Evolutionary conservation across 2,113 vertebrate genomes (phyloP).

Genomic region (Melanostigma gelatinosum): DNA sequence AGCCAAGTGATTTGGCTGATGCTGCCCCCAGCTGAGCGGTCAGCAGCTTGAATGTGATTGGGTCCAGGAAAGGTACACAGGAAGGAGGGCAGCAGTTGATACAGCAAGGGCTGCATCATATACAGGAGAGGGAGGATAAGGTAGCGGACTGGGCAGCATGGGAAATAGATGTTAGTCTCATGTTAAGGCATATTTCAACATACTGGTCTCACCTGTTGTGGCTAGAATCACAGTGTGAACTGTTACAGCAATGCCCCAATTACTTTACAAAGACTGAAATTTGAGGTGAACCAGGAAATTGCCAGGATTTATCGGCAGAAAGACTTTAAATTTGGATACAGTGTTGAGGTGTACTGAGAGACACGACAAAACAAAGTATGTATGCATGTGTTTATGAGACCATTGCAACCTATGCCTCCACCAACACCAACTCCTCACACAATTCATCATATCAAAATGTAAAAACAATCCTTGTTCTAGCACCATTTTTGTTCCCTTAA

Average conservation of each 20-base stretch:
- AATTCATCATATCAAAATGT: slow-evolving; percentile 6
- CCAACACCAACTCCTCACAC: neutral
- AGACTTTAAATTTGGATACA: neutral
- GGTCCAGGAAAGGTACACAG: slow-evolving; percentile 67
- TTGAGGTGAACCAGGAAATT: slow-evolving; percentile 7
- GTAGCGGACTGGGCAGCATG: slow-evolving; percentile 48
- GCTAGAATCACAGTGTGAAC: neutral
- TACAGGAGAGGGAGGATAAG: slow-evolving; percentile 26
- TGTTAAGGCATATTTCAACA: slow-evolving; percentile 52
- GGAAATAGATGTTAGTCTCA: slow-evolving; percentile 66
- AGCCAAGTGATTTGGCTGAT: slow-evolving; percentile 72
- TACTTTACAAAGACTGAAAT: slow-evolving; percentile 1
- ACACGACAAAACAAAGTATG: neutral
- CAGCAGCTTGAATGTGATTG: slow-evolving; percentile 71
- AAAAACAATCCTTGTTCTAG: slow-evolving; percentile 13
- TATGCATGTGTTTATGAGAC: neutral
- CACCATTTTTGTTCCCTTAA: slow-evolving; percentile 14
- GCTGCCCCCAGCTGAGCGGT: slow-evolving; percentile 68
- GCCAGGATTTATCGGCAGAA: neutral
- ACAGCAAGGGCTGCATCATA: slow-evolving; percentile 51
- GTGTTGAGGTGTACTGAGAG: neutral
- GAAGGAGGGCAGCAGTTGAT: slow-evolving; percentile 54
- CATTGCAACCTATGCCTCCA: slow-evolving; percentile 7
- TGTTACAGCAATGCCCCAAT: neutral
- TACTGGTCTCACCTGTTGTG: slow-evolving; percentile 22